Percentiles rank a stretch among this genome's conserved stretches.
Evolutionary conservation across 1,140 invertebrate species (phyloP).

Genomic region (Cecropterus lyciades): DNA sequence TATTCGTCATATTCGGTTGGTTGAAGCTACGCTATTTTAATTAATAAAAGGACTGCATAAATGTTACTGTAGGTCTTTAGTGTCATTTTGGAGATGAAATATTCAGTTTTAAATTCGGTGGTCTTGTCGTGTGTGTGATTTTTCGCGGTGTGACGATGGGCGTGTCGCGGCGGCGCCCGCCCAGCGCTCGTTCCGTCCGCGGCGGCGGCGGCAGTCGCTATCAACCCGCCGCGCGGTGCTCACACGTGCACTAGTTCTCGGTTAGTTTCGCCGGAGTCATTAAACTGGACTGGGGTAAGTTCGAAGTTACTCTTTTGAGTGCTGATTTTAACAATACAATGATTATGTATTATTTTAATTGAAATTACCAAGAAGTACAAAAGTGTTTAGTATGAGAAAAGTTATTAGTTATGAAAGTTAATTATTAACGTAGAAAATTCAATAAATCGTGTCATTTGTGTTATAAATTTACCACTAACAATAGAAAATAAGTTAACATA

Average conservation of each 20-base stretch:
- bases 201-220: slow-evolving; percentile 53
- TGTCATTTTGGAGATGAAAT: slow-evolving; percentile 13
- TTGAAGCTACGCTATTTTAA: no score
- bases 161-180: slow-evolving; percentile 62
- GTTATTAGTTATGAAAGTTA: no score
- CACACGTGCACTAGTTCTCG: slow-evolving; percentile 35
- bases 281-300: slow-evolving; percentile 35
- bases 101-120: slow-evolving; percentile 7
- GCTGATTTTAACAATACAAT: not conserved
- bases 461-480: no score
- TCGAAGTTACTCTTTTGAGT: slow-evolving; percentile 7
- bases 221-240: slow-evolving; percentile 36
- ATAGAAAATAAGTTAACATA: no score
- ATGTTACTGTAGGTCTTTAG: not conserved
- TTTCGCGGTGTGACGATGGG: slow-evolving; percentile 52
- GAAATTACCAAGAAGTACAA: no score
- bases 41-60: not conserved
- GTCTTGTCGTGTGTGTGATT: slow-evolving; percentile 39
- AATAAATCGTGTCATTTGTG: no score
- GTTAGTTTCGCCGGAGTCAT: slow-evolving; percentile 30
- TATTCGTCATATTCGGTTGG: no score
- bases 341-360: no score
- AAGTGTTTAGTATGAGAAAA: no score
- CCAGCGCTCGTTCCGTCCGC: slow-evolving; percentile 45
- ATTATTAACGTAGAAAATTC: no score